Conservation (phyloP, 2,113 vertebrate species). For the Puma concolor region DNA sequence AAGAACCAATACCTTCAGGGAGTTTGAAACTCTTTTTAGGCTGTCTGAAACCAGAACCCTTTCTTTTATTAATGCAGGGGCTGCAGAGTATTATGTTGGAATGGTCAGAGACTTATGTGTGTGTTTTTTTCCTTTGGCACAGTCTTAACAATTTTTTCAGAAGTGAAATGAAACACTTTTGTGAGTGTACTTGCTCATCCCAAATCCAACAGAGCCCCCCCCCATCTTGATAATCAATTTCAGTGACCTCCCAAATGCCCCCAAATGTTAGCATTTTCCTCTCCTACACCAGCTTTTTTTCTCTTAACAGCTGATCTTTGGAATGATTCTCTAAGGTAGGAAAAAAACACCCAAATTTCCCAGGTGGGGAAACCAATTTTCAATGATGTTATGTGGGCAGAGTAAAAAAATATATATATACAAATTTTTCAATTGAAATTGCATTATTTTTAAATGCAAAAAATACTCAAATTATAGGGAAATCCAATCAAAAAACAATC, state of each 20-base stretch:
- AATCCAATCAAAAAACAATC: conserved; percentile 21
- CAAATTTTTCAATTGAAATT: background rate
- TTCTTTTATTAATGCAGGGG: background rate
- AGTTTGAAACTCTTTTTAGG: background rate
- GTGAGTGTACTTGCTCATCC: background rate
- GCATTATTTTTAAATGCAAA: conserved; percentile 31
- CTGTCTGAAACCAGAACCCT: background rate
- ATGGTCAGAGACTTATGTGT: background rate
- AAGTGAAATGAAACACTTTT: background rate
- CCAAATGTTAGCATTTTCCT: background rate
- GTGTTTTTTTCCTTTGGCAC: background rate
- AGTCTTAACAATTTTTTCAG: background rate
- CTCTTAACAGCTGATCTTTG: background rate
- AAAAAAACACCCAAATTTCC: background rate
- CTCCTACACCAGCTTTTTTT: background rate
- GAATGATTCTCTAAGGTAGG: background rate
- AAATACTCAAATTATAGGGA: background rate
- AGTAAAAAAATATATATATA: background rate
- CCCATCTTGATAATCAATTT: background rate
- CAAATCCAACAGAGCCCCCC: background rate
- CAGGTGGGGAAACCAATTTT: background rate
- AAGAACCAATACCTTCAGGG: background rate
- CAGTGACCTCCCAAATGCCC: background rate
- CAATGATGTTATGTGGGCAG: background rate
- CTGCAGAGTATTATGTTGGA: background rate